A percentile compares a stretch with the other conserved stretches of the same genome.
Evolutionary conservation across 2,888 invertebrate genomes (phyloP).

Genomic region (Apamea crenata): DNA sequence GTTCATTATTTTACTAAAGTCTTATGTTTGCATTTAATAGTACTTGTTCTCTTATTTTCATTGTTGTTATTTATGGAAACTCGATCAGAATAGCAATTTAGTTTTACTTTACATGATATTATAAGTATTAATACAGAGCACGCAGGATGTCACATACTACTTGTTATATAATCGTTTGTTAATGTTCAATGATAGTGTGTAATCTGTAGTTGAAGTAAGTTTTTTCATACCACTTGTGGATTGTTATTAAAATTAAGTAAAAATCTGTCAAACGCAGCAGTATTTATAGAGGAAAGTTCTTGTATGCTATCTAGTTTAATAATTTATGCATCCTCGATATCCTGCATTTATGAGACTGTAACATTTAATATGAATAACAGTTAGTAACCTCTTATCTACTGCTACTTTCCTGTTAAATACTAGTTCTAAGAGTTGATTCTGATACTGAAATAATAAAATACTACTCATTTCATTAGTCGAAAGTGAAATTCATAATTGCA

Average conservation of each 20-base stretch:
- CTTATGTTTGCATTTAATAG: slow-evolving; percentile 79
- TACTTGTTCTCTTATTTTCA: slow-evolving; percentile 69
- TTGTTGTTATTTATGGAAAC: slow-evolving; percentile 74
- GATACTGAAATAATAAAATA: slow-evolving; percentile 38
- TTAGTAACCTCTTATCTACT: slow-evolving; percentile 39
- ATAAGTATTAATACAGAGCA: slow-evolving; percentile 77
- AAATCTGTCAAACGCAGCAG: slow-evolving; percentile 73
- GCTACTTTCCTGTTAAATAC: slow-evolving; percentile 57
- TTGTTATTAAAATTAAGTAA: slow-evolving; percentile 49
- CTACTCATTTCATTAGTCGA: slow-evolving; percentile 41
- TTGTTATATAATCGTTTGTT: slow-evolving; percentile 64
- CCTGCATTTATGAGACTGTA: slow-evolving; percentile 77
- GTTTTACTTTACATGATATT: slow-evolving; percentile 72
- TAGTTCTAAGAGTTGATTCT: slow-evolving; percentile 62
- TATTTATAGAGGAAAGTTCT: slow-evolving; percentile 74
- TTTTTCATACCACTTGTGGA: slow-evolving; percentile 54
- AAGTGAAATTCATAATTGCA: slow-evolving; percentile 43
- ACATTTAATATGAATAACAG: slow-evolving; percentile 62
- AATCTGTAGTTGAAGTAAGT: slow-evolving; percentile 57
- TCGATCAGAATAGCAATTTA: slow-evolving; percentile 72
- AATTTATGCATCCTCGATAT: slow-evolving; percentile 70
- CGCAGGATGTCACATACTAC: slow-evolving; percentile 76
- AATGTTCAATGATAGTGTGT: slow-evolving; percentile 61
- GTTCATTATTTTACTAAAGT: slow-evolving; percentile 74
- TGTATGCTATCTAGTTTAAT: slow-evolving; percentile 68